These are phyloP conservation scores for Bibio marci DNA, from an alignment of 2,888 invertebrate species.

Conservation along the genomic window DNA sequence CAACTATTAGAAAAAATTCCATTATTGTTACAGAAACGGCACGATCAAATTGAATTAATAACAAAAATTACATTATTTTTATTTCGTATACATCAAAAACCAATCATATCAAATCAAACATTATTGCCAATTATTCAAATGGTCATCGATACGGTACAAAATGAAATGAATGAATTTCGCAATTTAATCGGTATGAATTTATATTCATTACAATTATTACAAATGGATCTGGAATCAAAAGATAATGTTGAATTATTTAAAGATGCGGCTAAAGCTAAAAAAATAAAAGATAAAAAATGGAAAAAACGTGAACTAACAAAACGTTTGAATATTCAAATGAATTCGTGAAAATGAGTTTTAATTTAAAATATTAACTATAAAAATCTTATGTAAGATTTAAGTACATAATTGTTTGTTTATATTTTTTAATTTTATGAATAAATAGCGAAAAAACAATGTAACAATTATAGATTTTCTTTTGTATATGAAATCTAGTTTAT, in stretches of 20 bases:
- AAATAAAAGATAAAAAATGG: slow-evolving; percentile 43
- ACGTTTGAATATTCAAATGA: slow-evolving; percentile 24
- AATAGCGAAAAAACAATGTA: too few species aligned
- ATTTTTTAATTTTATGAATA: too few species aligned
- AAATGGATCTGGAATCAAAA: slow-evolving; percentile 54
- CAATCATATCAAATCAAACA: slow-evolving; percentile 54
- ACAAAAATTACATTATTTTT: slow-evolving; percentile 62
- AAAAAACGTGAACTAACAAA: slow-evolving; percentile 46
- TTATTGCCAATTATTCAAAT: slow-evolving; percentile 32
- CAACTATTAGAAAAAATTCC: slow-evolving; percentile 59
- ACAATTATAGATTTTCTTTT: too few species aligned
- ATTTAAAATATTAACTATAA: too few species aligned
- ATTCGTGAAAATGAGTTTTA: too few species aligned
- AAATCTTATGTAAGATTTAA: too few species aligned
- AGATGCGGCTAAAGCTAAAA: slow-evolving; percentile 49
- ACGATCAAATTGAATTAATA: slow-evolving; percentile 58
- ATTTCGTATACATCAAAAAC: slow-evolving; percentile 57
- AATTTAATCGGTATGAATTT: slow-evolving; percentile 74
- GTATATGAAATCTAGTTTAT: too few species aligned
- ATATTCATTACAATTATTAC: slow-evolving; percentile 60
- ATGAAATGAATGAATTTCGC: slow-evolving; percentile 31
- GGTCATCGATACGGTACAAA: slow-evolving; percentile 18
- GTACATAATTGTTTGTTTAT: too few species aligned
- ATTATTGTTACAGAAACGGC: slow-evolving; percentile 41
- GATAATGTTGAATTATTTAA: slow-evolving; percentile 59